These are phyloP conservation scores for Natrix natrix DNA, from an alignment of 2,797 vertebrate species.

Conservation along the genomic window DNA sequence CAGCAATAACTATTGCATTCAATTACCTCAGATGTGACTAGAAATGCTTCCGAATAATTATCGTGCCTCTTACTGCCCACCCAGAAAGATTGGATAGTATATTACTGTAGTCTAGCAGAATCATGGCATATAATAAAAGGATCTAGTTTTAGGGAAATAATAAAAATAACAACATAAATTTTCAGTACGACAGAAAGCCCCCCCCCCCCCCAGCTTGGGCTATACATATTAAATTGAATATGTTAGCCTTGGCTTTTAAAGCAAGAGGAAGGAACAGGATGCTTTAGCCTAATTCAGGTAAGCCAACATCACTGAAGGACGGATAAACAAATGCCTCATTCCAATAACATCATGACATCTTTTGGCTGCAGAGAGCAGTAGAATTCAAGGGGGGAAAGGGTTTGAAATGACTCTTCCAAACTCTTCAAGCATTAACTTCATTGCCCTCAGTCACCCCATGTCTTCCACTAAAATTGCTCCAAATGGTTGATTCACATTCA, in stretches of 20 bases:
- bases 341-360: neutral
- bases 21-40: slow-evolving; percentile 13
- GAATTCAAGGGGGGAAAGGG: neutral
- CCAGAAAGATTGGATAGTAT: neutral
- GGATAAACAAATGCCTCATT: neutral
- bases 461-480: neutral
- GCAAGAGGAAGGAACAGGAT: neutral
- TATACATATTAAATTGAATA: neutral
- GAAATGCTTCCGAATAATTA: slow-evolving; percentile 12
- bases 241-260: neutral
- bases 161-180: neutral
- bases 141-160: neutral
- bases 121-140: neutral
- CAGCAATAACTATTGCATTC: neutral
- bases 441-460: neutral
- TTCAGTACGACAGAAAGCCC: neutral
- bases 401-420: neutral
- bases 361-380: neutral
- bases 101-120: neutral
- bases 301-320: neutral
- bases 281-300: neutral
- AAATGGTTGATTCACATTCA: neutral
- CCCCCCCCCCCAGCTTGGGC: neutral
- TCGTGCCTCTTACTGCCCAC: slow-evolving; percentile 5
- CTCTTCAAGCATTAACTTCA: neutral